A percentile compares a stretch with the other conserved stretches of the same genome.
Evolutionary conservation across 2,797 vertebrate species (phyloP).

Genomic region (Aldrovandia affinis): DNA sequence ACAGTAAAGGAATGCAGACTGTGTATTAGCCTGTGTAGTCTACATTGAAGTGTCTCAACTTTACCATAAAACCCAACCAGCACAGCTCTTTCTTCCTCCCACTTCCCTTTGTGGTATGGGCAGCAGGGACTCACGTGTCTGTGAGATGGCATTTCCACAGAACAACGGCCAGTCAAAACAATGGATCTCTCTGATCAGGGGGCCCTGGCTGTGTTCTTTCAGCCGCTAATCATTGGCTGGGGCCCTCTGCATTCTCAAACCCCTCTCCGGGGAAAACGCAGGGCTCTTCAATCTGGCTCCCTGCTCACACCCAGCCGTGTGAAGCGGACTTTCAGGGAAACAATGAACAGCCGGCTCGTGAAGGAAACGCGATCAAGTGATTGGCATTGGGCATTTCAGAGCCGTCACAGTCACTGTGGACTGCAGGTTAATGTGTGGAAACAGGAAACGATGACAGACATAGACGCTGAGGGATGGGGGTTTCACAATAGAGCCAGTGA

Average conservation of each 20-base stretch:
- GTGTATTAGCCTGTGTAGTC: too few species aligned
- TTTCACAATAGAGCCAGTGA: background rate
- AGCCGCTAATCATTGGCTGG: background rate
- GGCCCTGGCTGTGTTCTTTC: background rate
- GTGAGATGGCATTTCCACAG: conserved; percentile 2
- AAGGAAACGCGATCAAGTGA: background rate
- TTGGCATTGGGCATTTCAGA: background rate
- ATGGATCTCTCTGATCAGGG: conserved; percentile 3
- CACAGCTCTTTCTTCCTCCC: background rate
- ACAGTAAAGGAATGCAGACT: background rate
- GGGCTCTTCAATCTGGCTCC: background rate
- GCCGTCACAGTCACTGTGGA: background rate
- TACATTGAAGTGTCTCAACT: background rate
- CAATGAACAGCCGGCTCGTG: background rate
- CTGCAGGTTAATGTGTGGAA: background rate
- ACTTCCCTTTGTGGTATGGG: background rate
- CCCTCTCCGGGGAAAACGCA: background rate
- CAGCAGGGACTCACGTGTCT: background rate
- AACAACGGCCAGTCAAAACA: background rate
- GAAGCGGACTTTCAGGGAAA: background rate
- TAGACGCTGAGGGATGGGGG: background rate
- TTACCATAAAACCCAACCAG: background rate
- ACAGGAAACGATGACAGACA: background rate
- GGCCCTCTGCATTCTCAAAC: background rate
- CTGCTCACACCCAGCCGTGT: background rate